Evolutionary conservation across 2,113 vertebrate species (phyloP).

Genomic region (Anhinga anhinga): DNA sequence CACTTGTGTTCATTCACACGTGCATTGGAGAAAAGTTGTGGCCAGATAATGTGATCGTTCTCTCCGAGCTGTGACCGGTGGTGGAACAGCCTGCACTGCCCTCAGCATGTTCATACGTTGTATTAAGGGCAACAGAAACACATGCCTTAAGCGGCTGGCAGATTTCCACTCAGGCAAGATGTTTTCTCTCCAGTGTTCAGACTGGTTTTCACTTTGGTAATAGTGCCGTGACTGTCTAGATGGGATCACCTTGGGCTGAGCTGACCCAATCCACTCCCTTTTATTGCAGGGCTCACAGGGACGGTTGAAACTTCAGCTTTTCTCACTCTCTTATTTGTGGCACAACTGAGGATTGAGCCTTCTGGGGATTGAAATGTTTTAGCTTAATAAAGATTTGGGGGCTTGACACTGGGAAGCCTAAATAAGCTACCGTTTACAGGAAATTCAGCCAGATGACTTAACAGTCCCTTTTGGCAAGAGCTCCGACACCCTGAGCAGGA

Average conservation of each 20-base stretch:
- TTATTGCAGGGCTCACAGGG: neutral
- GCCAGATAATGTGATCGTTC: accelerated
- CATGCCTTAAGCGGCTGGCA: neutral
- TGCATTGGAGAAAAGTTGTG: neutral
- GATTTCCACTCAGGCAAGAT: neutral
- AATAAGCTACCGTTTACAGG: neutral
- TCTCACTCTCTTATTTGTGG: neutral
- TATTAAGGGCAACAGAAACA: neutral
- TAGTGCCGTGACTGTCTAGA: accelerated
- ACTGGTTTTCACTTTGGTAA: neutral
- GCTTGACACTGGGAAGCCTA: neutral
- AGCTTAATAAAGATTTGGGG: neutral
- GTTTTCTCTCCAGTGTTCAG: neutral
- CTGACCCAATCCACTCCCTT: neutral
- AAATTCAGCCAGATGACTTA: neutral
- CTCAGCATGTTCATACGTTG: accelerated
- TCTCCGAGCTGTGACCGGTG: neutral
- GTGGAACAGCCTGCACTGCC: accelerated
- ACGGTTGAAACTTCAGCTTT: neutral
- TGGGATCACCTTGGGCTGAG: neutral
- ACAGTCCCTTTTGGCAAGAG: neutral
- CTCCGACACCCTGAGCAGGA: neutral
- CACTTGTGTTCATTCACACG: neutral
- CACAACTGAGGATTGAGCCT: neutral
- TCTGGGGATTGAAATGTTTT: neutral